Evolutionary conservation across 2,888 invertebrate species (phyloP), one percentile per base, ranked within the genome.

Genomic region (Epsilonema sp.): DNA sequence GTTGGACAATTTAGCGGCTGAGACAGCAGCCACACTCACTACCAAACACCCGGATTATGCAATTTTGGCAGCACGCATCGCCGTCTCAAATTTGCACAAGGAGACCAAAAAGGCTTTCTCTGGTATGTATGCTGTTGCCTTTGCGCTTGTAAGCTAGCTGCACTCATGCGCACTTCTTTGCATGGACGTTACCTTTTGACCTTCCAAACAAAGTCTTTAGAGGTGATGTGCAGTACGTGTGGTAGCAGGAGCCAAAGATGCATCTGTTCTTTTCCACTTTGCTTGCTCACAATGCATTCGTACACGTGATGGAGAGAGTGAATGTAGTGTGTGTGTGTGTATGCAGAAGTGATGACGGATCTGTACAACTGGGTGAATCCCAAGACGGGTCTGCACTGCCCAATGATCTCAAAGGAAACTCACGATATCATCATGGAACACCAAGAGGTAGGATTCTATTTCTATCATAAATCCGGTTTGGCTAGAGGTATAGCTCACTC

Each of bases 21-120:
- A 97, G 70, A 94, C 85, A 37, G 86, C 94, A n/a, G 94, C 94
- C 13, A 85, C 85, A 26, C 82, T 92, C 81, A 92, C 94, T 0
- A 87, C 87, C 2, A 80, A 82, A 60, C 94, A 97, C 70, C 87
- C 92, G 0, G 94, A 97, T 70, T 97, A 94, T 73, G 92, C 74
- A 31, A 62, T 69, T 25, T 65, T 75, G 2, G 75, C 75, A 19
- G 74, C 74, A 16, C 75, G 94, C 55, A 82, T 97, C 60, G 92
- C 87, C 5, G 80, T 97, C 40, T 90, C 92, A 1, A 97, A 97
- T 71, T 73, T 97, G 51, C 94, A 97, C 62, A 97, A 97, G 65
- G 90, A 97, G 73, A 94, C 94, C 0, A 87, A 82, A 63, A 89
- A 92, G 69, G 77, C 76, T 44, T 92, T 90, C 65, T 66, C 64